A percentile compares a stretch with the other conserved stretches of the same genome.
phyloP scores from a whole-genome alignment of 2,113 vertebrate genomes.

The Calypte anna region DNA sequence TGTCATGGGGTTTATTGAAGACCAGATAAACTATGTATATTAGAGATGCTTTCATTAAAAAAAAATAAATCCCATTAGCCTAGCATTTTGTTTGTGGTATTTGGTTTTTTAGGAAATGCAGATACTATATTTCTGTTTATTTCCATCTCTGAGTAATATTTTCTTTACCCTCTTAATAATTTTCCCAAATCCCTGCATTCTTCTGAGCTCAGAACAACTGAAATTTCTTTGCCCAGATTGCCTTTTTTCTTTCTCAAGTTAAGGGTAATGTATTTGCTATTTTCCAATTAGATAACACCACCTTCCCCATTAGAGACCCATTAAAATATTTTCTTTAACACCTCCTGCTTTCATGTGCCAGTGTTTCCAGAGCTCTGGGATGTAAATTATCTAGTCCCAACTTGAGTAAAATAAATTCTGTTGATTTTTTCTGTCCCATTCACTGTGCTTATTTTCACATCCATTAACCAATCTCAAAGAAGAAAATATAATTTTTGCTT shows the following conservation, averaged over 20 bases:
- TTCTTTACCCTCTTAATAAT: neutral
- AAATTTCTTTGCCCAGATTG: neutral
- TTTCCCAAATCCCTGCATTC: neutral
- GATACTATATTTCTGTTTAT: neutral
- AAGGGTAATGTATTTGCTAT: neutral
- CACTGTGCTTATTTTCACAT: neutral
- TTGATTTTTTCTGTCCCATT: neutral
- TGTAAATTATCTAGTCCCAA: conserved; percentile 9
- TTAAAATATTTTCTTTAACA: conserved; percentile 33
- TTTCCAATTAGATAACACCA: neutral
- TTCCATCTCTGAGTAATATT: neutral
- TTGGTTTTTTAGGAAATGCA: neutral
- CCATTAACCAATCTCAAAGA: neutral
- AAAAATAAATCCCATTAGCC: neutral
- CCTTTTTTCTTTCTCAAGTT: conserved; percentile 21
- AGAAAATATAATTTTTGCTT: neutral
- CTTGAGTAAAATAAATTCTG: neutral
- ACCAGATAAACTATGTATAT: neutral
- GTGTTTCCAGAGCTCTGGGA: neutral
- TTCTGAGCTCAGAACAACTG: neutral
- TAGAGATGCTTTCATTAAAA: neutral
- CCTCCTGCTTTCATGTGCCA: neutral
- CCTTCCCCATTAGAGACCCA: neutral
- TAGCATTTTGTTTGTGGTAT: too few relatives aligned
- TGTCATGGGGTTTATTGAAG: neutral